These are phyloP conservation scores for Ctenochaetus hawaiiensis DNA, from an alignment of 2,797 vertebrate genomes.

Conservation along the genomic window DNA sequence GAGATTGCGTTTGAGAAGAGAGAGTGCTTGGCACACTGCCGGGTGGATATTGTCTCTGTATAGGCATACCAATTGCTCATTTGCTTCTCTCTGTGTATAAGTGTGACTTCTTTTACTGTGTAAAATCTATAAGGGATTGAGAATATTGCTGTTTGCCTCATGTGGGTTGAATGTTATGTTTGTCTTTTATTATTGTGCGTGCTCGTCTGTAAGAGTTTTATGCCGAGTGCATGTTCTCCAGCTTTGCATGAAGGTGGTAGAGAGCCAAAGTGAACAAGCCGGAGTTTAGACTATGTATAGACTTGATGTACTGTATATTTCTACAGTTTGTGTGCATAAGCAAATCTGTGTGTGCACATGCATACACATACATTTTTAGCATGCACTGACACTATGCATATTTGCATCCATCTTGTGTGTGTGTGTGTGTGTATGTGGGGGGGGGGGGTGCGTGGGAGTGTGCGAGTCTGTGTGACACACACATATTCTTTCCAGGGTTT, in stretches of 20 bases:
- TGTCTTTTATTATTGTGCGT: constrained; percentile 7
- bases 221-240: constrained; percentile 26
- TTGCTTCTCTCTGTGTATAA: constrained; percentile 36
- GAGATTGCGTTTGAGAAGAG: constrained; percentile 64
- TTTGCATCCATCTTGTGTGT: constrained; percentile 1
- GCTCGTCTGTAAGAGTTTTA: constrained; percentile 16
- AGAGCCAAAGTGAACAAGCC: constrained; percentile 17
- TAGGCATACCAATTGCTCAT: constrained; percentile 44
- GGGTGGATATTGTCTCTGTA: constrained; percentile 50
- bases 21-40: constrained; percentile 60
- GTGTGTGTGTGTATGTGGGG: constrained; percentile 10
- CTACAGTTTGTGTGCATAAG: constrained; percentile 31
- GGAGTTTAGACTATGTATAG: constrained; percentile 31
- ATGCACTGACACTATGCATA: constrained; percentile 20
- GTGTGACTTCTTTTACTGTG: constrained; percentile 32
- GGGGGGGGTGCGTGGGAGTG: constrained; percentile 17
- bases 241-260: not conserved
- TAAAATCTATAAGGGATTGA: constrained; percentile 27
- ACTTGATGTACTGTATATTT: constrained; percentile 31
- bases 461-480: too few species aligned
- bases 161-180: constrained; percentile 23
- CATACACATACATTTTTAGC: constrained; percentile 29
- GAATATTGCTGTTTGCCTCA: constrained; percentile 22
- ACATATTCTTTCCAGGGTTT: constrained; percentile 45
- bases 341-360: not conserved